Evolutionary conservation across 2,888 invertebrate species (phyloP).

Genomic region (Emmelina monodactyla): DNA sequence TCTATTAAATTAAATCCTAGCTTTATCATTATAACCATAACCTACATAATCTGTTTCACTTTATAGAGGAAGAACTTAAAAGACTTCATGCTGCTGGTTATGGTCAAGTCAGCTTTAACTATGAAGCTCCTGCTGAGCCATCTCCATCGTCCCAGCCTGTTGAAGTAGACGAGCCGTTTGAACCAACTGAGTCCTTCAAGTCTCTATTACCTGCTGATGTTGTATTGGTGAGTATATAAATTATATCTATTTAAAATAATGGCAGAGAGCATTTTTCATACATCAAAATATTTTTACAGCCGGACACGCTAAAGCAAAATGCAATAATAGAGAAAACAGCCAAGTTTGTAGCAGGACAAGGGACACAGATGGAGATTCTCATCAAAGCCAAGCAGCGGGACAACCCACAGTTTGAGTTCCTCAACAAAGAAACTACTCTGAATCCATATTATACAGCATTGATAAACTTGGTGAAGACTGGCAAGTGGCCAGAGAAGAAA

Average conservation of each 20-base stretch:
- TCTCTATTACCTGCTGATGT: slow-evolving; percentile 75
- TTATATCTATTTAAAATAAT: neutral
- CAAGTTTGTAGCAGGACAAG: slow-evolving; percentile 86
- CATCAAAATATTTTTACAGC: too few relatives aligned
- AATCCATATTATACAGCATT: slow-evolving; percentile 90
- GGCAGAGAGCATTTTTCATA: too few relatives aligned
- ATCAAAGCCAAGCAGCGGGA: slow-evolving; percentile 96
- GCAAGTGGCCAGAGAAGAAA: slow-evolving; percentile 47
- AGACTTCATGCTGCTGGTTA: slow-evolving; percentile 80
- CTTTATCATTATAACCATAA: neutral
- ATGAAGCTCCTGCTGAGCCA: slow-evolving; percentile 62
- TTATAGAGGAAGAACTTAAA: slow-evolving; percentile 89
- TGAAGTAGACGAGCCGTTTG: slow-evolving; percentile 79
- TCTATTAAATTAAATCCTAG: neutral
- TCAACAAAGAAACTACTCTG: slow-evolving; percentile 83
- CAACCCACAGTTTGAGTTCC: slow-evolving; percentile 92
- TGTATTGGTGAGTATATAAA: slow-evolving; percentile 64
- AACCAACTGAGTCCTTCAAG: slow-evolving; percentile 74
- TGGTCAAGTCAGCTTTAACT: slow-evolving; percentile 80
- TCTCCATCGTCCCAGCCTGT: slow-evolving; percentile 59
- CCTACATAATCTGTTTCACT: neutral
- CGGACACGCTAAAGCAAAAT: slow-evolving; percentile 85
- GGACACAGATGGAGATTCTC: slow-evolving; percentile 97
- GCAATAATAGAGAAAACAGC: slow-evolving; percentile 96
- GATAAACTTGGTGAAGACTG: slow-evolving; percentile 36